Evolutionary conservation across 1,140 invertebrate genomes (phyloP).

Genomic region (Drosophila truncata): DNA sequence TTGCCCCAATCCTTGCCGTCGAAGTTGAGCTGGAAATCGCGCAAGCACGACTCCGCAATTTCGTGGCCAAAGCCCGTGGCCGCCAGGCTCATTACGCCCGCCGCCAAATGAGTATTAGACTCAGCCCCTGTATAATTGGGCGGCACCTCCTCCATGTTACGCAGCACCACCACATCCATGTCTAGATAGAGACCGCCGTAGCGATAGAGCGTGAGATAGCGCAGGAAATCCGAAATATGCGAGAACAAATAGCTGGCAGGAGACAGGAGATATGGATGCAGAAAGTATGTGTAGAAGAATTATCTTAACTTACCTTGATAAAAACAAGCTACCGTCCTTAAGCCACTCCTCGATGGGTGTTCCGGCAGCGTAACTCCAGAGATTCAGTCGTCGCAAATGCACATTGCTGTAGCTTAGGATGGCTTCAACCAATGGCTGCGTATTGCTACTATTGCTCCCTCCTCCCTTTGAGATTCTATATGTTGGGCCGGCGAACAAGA

Average conservation of each 20-base stretch:
- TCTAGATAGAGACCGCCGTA: slow-evolving; percentile 93
- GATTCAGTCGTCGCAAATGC: slow-evolving; percentile 86
- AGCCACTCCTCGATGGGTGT: slow-evolving; percentile 89
- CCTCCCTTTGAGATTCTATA: slow-evolving; percentile 74
- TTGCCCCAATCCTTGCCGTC: slow-evolving; percentile 89
- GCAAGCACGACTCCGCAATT: slow-evolving; percentile 87
- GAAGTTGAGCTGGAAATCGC: slow-evolving; percentile 88
- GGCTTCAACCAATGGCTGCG: slow-evolving; percentile 67
- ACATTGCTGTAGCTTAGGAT: slow-evolving; percentile 88
- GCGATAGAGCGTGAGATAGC: slow-evolving; percentile 91
- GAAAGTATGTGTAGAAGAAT: background rate
- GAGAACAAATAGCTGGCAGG: slow-evolving; percentile 84
- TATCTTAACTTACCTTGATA: slow-evolving; percentile 85
- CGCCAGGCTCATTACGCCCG: slow-evolving; percentile 89
- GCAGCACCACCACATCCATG: slow-evolving; percentile 90
- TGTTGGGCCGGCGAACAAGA: slow-evolving; percentile 87
- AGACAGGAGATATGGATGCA: background rate
- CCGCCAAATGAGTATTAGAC: slow-evolving; percentile 87
- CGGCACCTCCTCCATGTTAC: slow-evolving; percentile 87
- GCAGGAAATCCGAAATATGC: slow-evolving; percentile 89
- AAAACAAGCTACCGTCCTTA: slow-evolving; percentile 86
- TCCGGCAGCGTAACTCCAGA: slow-evolving; percentile 87
- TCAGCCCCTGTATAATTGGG: slow-evolving; percentile 89
- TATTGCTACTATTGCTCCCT: slow-evolving; percentile 48
- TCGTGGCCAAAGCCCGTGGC: slow-evolving; percentile 86